Base-by-base conservation (phyloP, 2,888 invertebrate species). In the Diplazon laetatorius region DNA sequence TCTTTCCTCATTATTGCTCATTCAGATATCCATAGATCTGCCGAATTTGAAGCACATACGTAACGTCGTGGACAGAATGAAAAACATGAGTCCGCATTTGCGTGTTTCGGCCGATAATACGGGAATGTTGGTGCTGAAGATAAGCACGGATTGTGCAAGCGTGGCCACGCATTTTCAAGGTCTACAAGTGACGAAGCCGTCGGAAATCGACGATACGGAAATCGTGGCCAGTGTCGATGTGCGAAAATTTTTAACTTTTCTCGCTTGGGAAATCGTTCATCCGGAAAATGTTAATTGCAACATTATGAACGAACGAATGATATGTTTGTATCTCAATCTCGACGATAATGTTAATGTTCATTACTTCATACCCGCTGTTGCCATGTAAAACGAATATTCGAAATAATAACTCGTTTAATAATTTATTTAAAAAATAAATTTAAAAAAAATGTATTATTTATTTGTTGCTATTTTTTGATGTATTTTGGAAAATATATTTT, bases 1-100 rank as follows among this genome's bases (percentile, higher is more conserved):
- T 35, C n/a, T 8, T 18, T 73, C n/a, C 9, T 16, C 16, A 48
- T 37, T 37, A 57, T 1, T 39, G 37, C 18, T 39, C 18, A 9
- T 44, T n/a, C 89, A 96, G 96, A 95, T 96, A 82, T 94, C 95
- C 73, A 94, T 97, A 85, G 94, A 95, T 85, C 92, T 98, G 90
- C 97, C 97, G 5, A 92, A 94, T 50, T 90, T 97, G 65, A 97
- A 95, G 85, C 92, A 95, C 66, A 89, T 98, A 6, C 94, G 95
- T 37, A 95, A 94, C 79, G 94, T 97, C 5, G 94, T 97, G 35
- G 98, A 98, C 80, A 93, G 96, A 81, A 95, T 98, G 94, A 96
- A 95, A 88, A 95, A 94, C 66, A 94, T 98, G 91, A 94, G 95
- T 9, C 92, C 95, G 0, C 93, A 93, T 76, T 92, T 98, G 39